Evolutionary conservation across 1,140 invertebrate genomes (phyloP), one percentile per base, ranked within the genome.

Genomic region (Drosophila kikkawai): DNA sequence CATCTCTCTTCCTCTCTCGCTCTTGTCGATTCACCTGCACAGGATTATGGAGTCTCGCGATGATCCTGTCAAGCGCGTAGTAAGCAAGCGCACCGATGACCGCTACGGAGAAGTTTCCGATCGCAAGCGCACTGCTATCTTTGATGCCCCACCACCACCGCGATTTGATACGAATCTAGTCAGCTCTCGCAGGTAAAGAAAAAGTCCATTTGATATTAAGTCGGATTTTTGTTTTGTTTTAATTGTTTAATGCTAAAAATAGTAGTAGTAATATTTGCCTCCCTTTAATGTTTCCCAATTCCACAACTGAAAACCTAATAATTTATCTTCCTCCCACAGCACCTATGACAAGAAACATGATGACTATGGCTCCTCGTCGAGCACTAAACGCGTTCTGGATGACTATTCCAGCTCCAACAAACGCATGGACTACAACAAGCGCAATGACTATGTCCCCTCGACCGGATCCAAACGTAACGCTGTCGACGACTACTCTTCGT

Each of bases 51-150:
- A 92, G 50, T 76, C 82, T 65, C 91, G 82, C 45, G 93, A 93
- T n/a, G 93, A 94, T 79, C 93, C 93, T 68, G 92, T 93, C 45
- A 92, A 94, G 63, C 88, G 93, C 59, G 81, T 91, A 11, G 78
- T 85, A 37, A 85, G 78, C 44, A 94, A 94, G 70, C 87, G 93
- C 44, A 48, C 87, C 12, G 80, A 90, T 65, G 91, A 93, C 82
- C 91, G 93, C 39, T 93, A 93, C 48, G 66, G 79, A 6, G 93
- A 93, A 50, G 73, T 91, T 2, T 34, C 92, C 7, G 93, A 94
- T 56, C 91, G 93, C 19, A 94, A 94, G 69, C 91, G 94, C 9
- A 48, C 92, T 4, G 77, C 92, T 17, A 93, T 93, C 13, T 94
- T 93, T 79, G 94, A 94, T 67, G 93, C 92, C n/a, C 92, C 93